Evolutionary conservation across 1,140 invertebrate species (phyloP).

Genomic region (Drosophila funebris): DNA sequence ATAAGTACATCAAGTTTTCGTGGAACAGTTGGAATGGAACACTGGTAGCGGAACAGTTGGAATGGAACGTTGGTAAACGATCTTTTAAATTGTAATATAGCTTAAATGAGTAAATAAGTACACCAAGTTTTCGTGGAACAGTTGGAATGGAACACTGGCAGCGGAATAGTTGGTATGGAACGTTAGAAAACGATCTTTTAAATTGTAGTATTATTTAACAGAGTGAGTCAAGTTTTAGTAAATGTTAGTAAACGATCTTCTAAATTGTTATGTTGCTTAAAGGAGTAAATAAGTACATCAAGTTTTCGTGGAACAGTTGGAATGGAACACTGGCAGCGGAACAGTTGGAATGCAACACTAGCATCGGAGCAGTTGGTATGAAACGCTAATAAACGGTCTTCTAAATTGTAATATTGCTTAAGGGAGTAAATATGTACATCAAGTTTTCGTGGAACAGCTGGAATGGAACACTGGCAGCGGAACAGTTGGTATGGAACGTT

Average conservation of each 20-base stretch:
- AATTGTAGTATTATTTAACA: neutral
- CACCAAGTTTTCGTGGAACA: neutral
- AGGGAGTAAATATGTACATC: neutral
- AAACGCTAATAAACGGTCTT: constrained; percentile 8
- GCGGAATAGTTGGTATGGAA: too few relatives aligned
- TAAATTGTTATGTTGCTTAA: too few relatives aligned
- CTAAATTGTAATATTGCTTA: neutral
- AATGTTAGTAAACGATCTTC: neutral
- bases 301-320: neutral
- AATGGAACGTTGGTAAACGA: neutral
- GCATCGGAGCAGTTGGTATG: neutral
- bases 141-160: constrained; percentile 15
- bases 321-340: neutral
- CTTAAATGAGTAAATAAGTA: neutral
- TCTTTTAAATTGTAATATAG: too few relatives aligned
- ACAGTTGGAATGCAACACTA: neutral
- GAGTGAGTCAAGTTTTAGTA: neutral
- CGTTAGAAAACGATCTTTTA: neutral
- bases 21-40: neutral
- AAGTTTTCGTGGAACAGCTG: neutral
- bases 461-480: too few relatives aligned
- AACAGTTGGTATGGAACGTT: too few relatives aligned
- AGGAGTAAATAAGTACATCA: too few relatives aligned
- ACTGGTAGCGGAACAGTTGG: neutral
- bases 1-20: neutral